Conservation (phyloP, 2,797 vertebrate genomes). For the Heterohyrax brucei region DNA sequence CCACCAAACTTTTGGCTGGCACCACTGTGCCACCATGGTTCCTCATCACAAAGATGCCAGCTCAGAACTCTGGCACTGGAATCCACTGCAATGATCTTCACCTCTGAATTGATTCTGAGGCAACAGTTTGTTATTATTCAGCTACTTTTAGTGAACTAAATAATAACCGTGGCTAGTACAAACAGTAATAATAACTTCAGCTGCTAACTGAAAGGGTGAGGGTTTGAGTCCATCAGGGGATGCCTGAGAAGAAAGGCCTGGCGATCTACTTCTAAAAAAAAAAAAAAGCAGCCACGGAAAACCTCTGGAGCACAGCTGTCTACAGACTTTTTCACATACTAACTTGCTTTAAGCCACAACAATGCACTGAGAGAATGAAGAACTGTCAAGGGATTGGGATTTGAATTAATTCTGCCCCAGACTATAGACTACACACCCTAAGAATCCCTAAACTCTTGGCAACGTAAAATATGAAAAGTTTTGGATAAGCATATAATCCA, state of each 20-base stretch:
- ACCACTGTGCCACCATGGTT: neutral
- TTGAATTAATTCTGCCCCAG: slow-evolving; percentile 40
- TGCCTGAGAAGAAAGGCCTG: neutral
- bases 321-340: neutral
- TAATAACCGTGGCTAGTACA: neutral
- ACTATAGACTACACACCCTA: neutral
- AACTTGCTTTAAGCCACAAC: slow-evolving; percentile 9
- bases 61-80: neutral
- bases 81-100: neutral
- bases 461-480: slow-evolving; percentile 46
- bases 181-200: neutral
- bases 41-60: neutral
- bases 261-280: neutral
- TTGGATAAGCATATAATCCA: neutral
- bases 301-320: neutral
- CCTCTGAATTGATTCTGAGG: neutral
- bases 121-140: slow-evolving; percentile 7
- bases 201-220: neutral
- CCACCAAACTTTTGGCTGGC: neutral
- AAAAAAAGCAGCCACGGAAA: neutral
- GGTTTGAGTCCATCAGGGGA: neutral
- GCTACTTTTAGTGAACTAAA: neutral
- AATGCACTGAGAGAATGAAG: neutral
- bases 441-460: slow-evolving; percentile 23
- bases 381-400: neutral